Conservation (phyloP, 2,888 invertebrate genomes). For the Selenia dentaria region DNA sequence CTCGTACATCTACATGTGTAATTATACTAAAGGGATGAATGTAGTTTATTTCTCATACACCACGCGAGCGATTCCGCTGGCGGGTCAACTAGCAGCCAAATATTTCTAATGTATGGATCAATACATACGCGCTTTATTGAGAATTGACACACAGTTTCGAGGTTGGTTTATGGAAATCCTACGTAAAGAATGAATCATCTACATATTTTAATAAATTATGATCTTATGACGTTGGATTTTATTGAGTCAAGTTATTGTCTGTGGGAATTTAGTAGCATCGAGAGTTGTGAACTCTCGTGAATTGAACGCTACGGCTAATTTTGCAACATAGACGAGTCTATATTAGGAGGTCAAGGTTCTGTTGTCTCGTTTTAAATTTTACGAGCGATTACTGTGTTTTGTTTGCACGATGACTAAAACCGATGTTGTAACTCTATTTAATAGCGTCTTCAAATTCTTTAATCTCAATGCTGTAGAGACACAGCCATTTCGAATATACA, state of each 20-base stretch:
- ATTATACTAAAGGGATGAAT: too few relatives aligned
- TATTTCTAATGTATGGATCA: too few relatives aligned
- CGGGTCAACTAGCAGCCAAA: background rate
- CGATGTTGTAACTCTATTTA: slow-evolving; percentile 20
- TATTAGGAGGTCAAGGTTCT: slow-evolving; percentile 33
- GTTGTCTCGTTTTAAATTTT: slow-evolving; percentile 23
- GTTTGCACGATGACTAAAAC: slow-evolving; percentile 27
- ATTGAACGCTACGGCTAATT: slow-evolving; percentile 30
- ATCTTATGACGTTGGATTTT: slow-evolving; percentile 24
- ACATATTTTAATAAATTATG: slow-evolving; percentile 34
- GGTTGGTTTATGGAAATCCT: slow-evolving; percentile 35
- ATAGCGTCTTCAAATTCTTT: slow-evolving; percentile 7
- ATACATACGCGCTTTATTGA: slow-evolving; percentile 6
- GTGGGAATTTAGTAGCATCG: slow-evolving; percentile 23
- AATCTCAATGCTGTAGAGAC: background rate
- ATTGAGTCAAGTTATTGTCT: slow-evolving; percentile 44
- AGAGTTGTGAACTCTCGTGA: slow-evolving; percentile 33
- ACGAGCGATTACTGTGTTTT: slow-evolving; percentile 28
- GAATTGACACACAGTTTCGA: slow-evolving; percentile 26
- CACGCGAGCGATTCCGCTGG: too few relatives aligned
- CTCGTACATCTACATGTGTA: too few relatives aligned
- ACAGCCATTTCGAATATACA: background rate
- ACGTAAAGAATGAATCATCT: slow-evolving; percentile 46
- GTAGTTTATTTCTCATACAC: too few relatives aligned
- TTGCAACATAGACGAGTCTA: slow-evolving; percentile 29